These are phyloP conservation scores for Mionectes olivaceus DNA, from an alignment of 2,797 vertebrate genomes.

Conservation along the genomic window DNA sequence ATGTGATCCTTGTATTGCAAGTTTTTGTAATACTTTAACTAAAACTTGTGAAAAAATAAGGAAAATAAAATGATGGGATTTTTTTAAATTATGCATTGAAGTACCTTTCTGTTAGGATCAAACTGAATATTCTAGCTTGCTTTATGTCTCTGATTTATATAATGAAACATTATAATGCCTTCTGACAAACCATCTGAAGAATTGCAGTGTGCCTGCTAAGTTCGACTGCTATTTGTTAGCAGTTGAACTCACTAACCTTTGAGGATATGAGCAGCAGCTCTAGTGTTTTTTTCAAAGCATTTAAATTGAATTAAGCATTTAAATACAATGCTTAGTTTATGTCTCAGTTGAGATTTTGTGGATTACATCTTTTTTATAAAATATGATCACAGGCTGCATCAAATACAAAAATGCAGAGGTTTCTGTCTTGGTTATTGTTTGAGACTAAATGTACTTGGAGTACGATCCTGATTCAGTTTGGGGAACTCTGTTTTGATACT, in stretches of 20 bases:
- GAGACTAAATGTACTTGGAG: not conserved
- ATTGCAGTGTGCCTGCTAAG: not conserved
- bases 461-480: not conserved
- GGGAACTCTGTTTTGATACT: not conserved
- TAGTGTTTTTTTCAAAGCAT: not conserved
- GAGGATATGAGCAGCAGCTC: not conserved
- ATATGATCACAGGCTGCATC: not conserved
- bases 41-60: not conserved
- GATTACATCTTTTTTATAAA: not conserved
- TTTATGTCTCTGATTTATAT: not conserved
- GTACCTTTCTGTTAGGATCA: not conserved
- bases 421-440: not conserved
- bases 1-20: not conserved
- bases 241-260: not conserved
- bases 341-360: not conserved
- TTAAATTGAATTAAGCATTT: not conserved
- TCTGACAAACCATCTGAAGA: not conserved
- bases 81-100: not conserved
- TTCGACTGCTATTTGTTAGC: not conserved
- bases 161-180: not conserved
- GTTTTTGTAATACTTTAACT: not conserved
- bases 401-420: not conserved
- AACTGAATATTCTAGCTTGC: not conserved
- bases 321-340: not conserved
- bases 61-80: not conserved